phyloP scores from a whole-genome alignment of 2,113 vertebrate species.

The Uria lomvia region DNA sequence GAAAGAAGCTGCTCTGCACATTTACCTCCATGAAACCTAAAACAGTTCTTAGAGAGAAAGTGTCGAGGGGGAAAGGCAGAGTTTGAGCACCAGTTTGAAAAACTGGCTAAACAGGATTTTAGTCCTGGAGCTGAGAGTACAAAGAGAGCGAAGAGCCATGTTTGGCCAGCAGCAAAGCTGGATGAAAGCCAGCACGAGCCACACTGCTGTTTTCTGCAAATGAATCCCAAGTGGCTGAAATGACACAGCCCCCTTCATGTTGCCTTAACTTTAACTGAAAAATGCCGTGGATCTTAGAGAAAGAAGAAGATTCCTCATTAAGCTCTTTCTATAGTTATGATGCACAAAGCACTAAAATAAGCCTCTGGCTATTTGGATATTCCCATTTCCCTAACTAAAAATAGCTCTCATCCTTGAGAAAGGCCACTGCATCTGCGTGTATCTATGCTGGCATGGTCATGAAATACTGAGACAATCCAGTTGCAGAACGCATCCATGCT shows the following conservation, averaged over 20 bases:
- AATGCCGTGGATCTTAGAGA: background rate
- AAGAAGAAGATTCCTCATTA: background rate
- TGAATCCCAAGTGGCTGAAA: slow-evolving; percentile 23
- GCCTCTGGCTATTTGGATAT: background rate
- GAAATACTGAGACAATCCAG: background rate
- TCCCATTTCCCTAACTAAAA: slow-evolving; percentile 10
- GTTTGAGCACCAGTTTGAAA: slow-evolving; percentile 22
- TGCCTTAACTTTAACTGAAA: background rate
- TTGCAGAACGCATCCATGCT: background rate
- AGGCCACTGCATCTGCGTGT: background rate
- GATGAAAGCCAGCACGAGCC: slow-evolving; percentile 27
- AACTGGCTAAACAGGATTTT: slow-evolving; percentile 63
- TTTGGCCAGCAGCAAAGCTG: slow-evolving; percentile 46
- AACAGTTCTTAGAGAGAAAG: background rate
- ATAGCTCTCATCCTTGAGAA: slow-evolving; percentile 39
- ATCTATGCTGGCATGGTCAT: background rate
- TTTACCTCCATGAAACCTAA: background rate
- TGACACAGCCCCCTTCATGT: background rate
- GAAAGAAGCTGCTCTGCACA: background rate
- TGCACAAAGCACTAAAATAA: background rate
- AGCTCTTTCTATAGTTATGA: background rate
- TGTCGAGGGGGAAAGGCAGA: background rate
- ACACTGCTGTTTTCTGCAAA: background rate
- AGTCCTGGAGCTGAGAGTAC: slow-evolving; percentile 27
- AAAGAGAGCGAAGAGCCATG: slow-evolving; percentile 10